A percentile compares a stretch with the other conserved stretches of the same genome.
These are phyloP conservation scores for Hippotragus niger DNA, from an alignment of 2,113 vertebrate species.

Conservation along the genomic window DNA sequence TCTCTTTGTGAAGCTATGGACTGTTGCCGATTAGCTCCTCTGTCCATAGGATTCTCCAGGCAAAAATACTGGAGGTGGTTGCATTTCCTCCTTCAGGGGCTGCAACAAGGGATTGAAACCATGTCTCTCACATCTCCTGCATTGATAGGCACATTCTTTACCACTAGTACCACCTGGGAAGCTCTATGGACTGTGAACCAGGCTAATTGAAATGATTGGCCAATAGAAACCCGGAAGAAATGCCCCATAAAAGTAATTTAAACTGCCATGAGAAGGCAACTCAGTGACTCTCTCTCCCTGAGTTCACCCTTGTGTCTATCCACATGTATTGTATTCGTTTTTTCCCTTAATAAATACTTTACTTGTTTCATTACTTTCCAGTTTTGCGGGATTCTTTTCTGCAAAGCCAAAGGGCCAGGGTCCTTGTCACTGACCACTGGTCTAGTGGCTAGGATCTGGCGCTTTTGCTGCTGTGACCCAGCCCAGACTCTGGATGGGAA, in stretches of 20 bases:
- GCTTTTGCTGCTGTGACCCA: accelerated
- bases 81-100: not conserved
- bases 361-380: not conserved
- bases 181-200: not conserved
- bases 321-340: not conserved
- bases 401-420: not conserved
- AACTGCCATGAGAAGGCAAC: accelerated
- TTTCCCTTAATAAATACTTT: not conserved
- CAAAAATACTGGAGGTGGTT: not conserved
- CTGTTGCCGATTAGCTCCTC: not conserved
- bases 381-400: not conserved
- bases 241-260: not conserved
- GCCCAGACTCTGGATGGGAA: not conserved
- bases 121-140: not conserved
- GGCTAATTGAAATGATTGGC: not conserved
- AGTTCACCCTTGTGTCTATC: not conserved
- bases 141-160: not conserved
- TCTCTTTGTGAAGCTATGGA: not conserved
- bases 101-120: not conserved
- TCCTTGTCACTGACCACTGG: not conserved
- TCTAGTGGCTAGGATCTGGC: not conserved
- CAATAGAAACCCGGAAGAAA: not conserved
- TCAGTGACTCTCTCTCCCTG: not conserved
- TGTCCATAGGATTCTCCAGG: not conserved
- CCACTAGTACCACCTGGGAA: not conserved